phyloP scores from a whole-genome alignment of 2,113 vertebrate genomes.

The Oostethus manadensis region DNA sequence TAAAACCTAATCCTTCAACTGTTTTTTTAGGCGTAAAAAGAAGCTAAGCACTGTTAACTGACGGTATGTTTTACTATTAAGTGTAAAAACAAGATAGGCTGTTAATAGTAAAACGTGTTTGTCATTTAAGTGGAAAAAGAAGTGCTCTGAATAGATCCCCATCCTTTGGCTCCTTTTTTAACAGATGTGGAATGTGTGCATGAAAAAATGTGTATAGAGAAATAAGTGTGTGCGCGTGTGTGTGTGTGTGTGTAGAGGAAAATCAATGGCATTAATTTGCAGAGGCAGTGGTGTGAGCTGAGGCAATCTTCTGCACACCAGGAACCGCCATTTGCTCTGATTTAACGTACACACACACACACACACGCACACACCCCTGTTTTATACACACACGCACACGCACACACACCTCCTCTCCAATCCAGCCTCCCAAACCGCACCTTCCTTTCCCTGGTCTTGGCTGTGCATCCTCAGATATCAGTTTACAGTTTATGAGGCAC shows the following conservation, averaged over 20 bases:
- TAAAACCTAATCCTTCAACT: too few relatives aligned
- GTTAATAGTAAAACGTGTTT: too few relatives aligned
- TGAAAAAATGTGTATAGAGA: constrained; percentile 8
- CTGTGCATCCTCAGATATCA: constrained; percentile 57
- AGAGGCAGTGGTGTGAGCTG: constrained; percentile 71
- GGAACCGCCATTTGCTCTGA: constrained; percentile 49
- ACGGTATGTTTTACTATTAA: too few relatives aligned
- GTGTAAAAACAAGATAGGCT: too few relatives aligned
- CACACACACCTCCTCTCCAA: constrained; percentile 1
- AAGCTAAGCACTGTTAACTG: too few relatives aligned
- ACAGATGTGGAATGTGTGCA: constrained; percentile 19
- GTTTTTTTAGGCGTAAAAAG: too few relatives aligned
- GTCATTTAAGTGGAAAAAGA: too few relatives aligned
- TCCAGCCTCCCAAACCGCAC: constrained; percentile 33
- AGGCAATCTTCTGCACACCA: constrained; percentile 70
- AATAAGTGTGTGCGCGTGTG: constrained; percentile 12
- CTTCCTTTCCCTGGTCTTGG: constrained; percentile 37
- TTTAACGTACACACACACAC: constrained; percentile 38
- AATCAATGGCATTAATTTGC: constrained; percentile 78
- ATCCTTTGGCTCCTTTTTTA: too few relatives aligned
- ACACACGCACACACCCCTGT: neutral
- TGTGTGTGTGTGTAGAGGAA: constrained; percentile 56
- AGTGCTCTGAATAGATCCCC: too few relatives aligned
- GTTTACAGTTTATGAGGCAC: constrained; percentile 61
- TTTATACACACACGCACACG: constrained; percentile 13